Base-by-base conservation (phyloP, 2,113 vertebrate genomes). In the Melanerpes aurifrons region DNA sequence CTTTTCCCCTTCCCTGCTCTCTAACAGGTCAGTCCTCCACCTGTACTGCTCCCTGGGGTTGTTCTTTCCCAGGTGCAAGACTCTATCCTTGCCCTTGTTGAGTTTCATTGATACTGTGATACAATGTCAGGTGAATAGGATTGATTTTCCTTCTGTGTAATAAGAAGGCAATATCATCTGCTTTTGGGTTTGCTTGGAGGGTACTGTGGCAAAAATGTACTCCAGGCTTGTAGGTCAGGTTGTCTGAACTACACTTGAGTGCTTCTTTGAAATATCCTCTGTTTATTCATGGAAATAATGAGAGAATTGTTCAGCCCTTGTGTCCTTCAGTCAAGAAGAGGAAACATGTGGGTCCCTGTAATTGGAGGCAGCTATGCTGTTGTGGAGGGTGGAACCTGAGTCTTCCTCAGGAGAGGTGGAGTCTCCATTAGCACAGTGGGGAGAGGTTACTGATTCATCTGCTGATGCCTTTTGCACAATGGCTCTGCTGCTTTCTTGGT, bases 361-460 rank as follows among this genome's bases (percentile, higher is more conserved):
- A 91, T 72, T 94, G 78, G 77, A 67, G 82, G 24, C 58, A 70
- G 28, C 69, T 83, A 59, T 81, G 86, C 62, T 83, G 0, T 22
- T 92, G 73, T 66, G 81, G n/a, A 94, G 40, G 84, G 59, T 58
- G 90, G 89, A 89, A 87, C 32, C 3, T 45, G 26, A 90, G 63
- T 71, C 91, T 57, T 48, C 11, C 4, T 68, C 15, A 67, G 62
- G 75, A 81, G 94, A 76, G 83, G 89, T 72, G 87, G 88, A 96
- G 92, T 76, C 73, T 77, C 32, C n/a, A 43, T 18, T 80, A n/a
- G 58, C 10, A 1, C 40, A 11, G 47, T 70, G 58, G 83, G 57
- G 47, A 1, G 0, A 35, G 18, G 19, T 18, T 69, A 24, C 84
- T 86, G 76, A 90, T 77, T 96, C 78, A 92, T 70, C 28, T 85